Percentiles rank a stretch among this genome's conserved stretches.
phyloP scores from a whole-genome alignment of 2,888 invertebrate species.

The Teleogryllus oceanicus region DNA sequence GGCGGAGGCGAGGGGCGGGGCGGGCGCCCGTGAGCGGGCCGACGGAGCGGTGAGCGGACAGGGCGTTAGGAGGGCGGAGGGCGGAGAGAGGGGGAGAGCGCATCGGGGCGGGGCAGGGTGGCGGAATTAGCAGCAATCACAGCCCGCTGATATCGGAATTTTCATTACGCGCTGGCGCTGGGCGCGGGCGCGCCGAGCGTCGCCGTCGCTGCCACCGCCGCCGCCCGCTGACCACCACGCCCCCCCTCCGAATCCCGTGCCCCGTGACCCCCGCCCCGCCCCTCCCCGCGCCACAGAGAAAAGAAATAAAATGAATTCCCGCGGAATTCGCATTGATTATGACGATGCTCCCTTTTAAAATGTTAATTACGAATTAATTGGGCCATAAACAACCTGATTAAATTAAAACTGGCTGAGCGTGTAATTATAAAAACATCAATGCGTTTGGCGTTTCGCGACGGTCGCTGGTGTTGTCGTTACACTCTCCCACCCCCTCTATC shows the following conservation, averaged over 20 bases:
- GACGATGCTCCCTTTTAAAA: conserved; percentile 18
- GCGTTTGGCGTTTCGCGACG: background rate
- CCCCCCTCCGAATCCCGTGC: background rate
- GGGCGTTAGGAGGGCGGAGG: background rate
- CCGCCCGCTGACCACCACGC: background rate
- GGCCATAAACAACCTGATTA: conserved; percentile 7
- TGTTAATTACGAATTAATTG: conserved; percentile 18
- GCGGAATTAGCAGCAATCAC: conserved; percentile 18
- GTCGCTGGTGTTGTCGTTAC: background rate
- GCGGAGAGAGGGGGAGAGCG: too few relatives aligned
- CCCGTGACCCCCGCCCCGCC: background rate
- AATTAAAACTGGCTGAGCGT: conserved; percentile 18
- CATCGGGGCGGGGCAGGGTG: background rate
- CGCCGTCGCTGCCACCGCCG: background rate
- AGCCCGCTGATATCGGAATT: conserved; percentile 18
- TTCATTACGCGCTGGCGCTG: background rate
- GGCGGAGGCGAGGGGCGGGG: too few relatives aligned
- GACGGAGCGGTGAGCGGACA: too few relatives aligned
- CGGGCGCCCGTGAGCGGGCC: too few relatives aligned
- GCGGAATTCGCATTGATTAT: conserved; percentile 12
- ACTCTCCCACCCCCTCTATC: too few relatives aligned
- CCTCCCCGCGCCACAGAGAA: background rate
- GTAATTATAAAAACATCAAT: conserved; percentile 9
- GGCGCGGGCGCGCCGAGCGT: background rate
- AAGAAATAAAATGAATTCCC: conserved; percentile 5